Evolutionary conservation across 2,113 vertebrate genomes (phyloP).

Genomic region (Castor canadensis): DNA sequence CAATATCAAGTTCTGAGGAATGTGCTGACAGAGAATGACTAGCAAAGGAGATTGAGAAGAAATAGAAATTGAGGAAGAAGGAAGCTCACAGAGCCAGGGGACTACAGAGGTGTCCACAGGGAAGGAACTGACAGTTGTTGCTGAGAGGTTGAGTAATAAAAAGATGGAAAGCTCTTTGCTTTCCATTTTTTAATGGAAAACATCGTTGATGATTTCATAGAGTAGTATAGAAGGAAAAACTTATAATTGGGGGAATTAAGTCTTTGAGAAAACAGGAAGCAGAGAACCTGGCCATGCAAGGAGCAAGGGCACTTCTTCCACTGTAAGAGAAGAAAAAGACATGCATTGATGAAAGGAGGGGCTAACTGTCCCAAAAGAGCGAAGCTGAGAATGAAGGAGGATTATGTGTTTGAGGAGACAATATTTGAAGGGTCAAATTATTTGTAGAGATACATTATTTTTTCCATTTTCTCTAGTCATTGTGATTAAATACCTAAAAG

Average conservation of each 20-base stretch:
- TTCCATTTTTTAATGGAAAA: neutral
- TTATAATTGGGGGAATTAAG: neutral
- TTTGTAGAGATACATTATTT: neutral
- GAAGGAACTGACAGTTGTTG: neutral
- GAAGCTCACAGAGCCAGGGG: neutral
- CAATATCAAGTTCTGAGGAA: neutral
- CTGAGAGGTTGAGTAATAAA: neutral
- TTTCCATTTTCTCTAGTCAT: neutral
- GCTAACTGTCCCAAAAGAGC: too few species aligned
- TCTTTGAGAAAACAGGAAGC: neutral
- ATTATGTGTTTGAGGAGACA: neutral
- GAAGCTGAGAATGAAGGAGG: neutral
- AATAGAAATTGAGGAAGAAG: neutral
- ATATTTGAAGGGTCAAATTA: neutral
- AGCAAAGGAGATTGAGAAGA: neutral
- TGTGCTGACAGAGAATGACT: neutral
- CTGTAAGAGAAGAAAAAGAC: too few species aligned
- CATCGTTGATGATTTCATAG: neutral
- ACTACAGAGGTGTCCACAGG: neutral
- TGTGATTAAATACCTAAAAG: slow-evolving; percentile 3
- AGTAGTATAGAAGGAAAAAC: neutral
- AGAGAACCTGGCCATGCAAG: too few species aligned
- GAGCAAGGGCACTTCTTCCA: too few species aligned
- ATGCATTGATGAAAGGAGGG: too few species aligned
- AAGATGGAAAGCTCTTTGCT: neutral